Evolutionary conservation across 2,888 invertebrate species (phyloP), one percentile per base, ranked within the genome.

Genomic region (Pteria penguin): DNA sequence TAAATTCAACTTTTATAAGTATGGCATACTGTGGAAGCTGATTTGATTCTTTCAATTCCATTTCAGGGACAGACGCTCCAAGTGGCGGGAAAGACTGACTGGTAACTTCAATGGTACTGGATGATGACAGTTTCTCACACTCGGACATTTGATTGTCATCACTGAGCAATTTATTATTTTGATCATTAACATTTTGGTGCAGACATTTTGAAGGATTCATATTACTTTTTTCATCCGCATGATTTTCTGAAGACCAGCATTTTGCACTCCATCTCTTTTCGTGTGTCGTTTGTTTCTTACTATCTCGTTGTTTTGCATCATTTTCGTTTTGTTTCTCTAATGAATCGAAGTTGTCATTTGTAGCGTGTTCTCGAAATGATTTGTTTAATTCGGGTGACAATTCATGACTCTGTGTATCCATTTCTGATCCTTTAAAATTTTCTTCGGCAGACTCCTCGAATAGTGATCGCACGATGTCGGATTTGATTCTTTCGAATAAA

Each of bases 401-500:
- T 57, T 57, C 57, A 57, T 57, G 57, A 24, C 8, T 57, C 14
- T 11, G 8, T 8, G 8, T 45, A 45, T 8, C 14, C 45, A 11
- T 45, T 8, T 45, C 45, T 45, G 8, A 8, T 45, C 8, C 45
- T 45, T 11, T 45, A 11, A 18, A 45, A 18, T 57, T 22, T 57
- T 18, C 24, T 18, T 57, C 57, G 57, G 11, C 57, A 57, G 5
- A n/a, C 22, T 57, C n/a, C 5, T 57, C 24, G 57, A 70, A 75
- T 11, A 75, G 62, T 5, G 69, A 65, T 26, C 54, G 61, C 24
- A 76, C 75, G 8, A 72, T 61, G n/a, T 72, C 69, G 26, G 70
- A 69, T 54, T 68, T 66, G 45, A 78, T 76, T 26, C 63, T 29
- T 31, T 75, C 67, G 24, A 78, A 75, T 24, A 63, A 73, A 33